Percentiles rank a stretch among this genome's conserved stretches.
Conservation (phyloP, 2,113 vertebrate species). For the Pseudopipra pipra region DNA sequence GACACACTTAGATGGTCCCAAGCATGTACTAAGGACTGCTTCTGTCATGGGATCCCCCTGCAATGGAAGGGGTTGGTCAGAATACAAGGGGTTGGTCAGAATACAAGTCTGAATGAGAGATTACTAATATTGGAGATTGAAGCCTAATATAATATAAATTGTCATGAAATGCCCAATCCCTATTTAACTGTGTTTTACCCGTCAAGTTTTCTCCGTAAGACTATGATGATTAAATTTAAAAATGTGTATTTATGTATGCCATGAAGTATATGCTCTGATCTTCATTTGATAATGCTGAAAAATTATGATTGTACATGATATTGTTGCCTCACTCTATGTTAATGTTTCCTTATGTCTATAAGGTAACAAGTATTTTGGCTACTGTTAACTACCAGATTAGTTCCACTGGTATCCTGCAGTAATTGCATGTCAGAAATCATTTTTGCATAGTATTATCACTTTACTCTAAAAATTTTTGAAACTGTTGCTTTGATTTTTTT, state of each 20-base stretch:
- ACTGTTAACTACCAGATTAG: background rate
- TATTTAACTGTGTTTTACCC: background rate
- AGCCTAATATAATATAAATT: background rate
- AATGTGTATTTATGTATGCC: background rate
- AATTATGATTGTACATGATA: fast-evolving
- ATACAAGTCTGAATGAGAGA: background rate
- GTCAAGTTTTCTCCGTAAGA: background rate
- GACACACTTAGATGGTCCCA: background rate
- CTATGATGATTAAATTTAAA: background rate
- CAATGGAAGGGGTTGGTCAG: background rate
- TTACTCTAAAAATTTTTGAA: background rate
- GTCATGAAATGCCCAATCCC: background rate
- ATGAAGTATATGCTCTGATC: background rate
- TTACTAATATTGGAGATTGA: background rate
- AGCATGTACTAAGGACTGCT: background rate
- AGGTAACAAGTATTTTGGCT: background rate
- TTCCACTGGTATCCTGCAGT: background rate
- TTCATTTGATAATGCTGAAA: background rate
- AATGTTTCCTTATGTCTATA: background rate
- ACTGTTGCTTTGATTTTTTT: background rate
- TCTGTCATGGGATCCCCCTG: background rate
- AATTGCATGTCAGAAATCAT: background rate
- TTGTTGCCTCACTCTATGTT: background rate
- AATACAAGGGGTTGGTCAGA: background rate
- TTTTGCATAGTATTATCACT: background rate